phyloP scores from a whole-genome alignment of 1,140 invertebrate species.

The Lepidurus couesii region DNA sequence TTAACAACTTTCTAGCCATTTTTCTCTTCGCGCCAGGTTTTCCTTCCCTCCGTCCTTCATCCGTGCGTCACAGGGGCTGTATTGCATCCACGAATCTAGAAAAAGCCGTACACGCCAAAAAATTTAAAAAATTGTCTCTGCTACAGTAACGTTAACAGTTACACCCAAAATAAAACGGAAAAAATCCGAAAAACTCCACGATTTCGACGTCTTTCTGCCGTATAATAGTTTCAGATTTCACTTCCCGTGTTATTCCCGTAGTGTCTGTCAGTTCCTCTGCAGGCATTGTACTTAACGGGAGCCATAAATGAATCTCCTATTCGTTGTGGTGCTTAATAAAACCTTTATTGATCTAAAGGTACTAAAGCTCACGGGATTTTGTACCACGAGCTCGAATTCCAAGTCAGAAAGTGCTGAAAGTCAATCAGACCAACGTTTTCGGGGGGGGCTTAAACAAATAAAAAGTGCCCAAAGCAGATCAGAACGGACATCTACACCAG shows the following conservation, averaged over 20 bases:
- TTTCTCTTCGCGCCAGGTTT: not conserved
- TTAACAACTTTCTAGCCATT: not conserved
- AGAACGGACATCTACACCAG: not conserved
- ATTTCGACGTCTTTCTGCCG: not conserved
- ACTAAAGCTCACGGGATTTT: no score
- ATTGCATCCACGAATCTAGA: not conserved
- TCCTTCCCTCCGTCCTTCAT: not conserved
- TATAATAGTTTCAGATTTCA: not conserved
- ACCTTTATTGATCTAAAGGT: no score
- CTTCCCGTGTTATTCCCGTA: not conserved
- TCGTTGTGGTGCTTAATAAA: no score
- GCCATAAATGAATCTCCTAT: not conserved
- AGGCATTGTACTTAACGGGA: not conserved
- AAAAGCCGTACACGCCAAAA: not conserved
- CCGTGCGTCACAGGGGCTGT: conserved; percentile 22
- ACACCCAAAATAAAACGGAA: not conserved
- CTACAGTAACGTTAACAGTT: not conserved
- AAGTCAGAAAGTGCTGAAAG: no score
- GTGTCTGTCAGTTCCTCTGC: not conserved
- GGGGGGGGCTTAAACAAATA: not conserved
- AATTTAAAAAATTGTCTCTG: not conserved
- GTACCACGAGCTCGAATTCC: no score
- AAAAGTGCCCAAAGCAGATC: not conserved
- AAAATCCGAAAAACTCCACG: not conserved
- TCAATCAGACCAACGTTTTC: no score